Percentiles rank a stretch among this genome's conserved stretches.
Evolutionary conservation across 1,140 invertebrate species (phyloP).

Genomic region (Elysia chlorotica): DNA sequence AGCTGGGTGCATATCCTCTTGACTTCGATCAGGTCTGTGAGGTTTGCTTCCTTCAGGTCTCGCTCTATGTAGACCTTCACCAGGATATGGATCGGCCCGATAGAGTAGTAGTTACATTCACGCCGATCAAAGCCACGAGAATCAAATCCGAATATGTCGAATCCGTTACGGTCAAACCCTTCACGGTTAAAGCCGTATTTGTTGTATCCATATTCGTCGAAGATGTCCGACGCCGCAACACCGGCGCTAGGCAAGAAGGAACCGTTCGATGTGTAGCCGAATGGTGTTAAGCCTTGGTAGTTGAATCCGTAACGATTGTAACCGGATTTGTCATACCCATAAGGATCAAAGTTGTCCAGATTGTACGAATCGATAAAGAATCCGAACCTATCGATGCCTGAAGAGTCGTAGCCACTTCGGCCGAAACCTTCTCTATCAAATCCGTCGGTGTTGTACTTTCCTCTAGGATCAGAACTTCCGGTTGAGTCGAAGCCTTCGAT

Average conservation of each 20-base stretch:
- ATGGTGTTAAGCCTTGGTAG: slow-evolving; percentile 36
- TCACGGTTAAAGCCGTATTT: slow-evolving; percentile 42
- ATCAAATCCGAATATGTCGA: slow-evolving; percentile 52
- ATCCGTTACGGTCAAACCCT: slow-evolving; percentile 48
- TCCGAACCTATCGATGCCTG: slow-evolving; percentile 43
- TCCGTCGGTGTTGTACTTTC: slow-evolving; percentile 37
- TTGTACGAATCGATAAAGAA: slow-evolving; percentile 48
- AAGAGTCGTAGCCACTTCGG: slow-evolving; percentile 41
- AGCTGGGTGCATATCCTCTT: slow-evolving; percentile 46
- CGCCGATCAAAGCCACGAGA: slow-evolving; percentile 37
- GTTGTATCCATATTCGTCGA: slow-evolving; percentile 48
- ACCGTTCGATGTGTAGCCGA: slow-evolving; percentile 38
- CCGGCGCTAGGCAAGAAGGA: slow-evolving; percentile 24
- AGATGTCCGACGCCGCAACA: slow-evolving; percentile 23
- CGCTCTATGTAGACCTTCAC: slow-evolving; percentile 37
- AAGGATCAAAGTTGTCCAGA: slow-evolving; percentile 43
- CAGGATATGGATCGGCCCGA: slow-evolving; percentile 44
- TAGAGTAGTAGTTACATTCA: slow-evolving; percentile 43
- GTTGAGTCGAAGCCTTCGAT: slow-evolving; percentile 33
- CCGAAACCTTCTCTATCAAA: slow-evolving; percentile 43
- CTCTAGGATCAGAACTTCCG: slow-evolving; percentile 35
- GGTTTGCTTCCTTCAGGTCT: slow-evolving; percentile 37
- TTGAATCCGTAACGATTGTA: slow-evolving; percentile 52
- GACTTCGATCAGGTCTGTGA: slow-evolving; percentile 37
- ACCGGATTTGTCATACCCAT: slow-evolving; percentile 46